Conservation (phyloP, 2,113 vertebrate genomes). For the Etia nguti region DNA sequence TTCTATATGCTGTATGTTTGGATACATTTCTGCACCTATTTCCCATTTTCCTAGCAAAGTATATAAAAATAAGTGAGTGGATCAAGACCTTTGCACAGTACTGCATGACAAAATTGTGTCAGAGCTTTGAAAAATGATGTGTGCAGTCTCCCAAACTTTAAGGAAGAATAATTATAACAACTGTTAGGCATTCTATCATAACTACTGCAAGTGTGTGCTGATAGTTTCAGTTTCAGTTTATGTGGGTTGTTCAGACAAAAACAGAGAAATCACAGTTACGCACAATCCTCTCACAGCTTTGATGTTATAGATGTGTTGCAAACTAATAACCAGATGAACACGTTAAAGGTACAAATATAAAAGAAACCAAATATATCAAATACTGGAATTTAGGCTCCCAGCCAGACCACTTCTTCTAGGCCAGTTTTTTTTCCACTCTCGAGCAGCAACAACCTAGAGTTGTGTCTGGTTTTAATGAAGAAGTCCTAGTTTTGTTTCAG, state of each 20-base stretch:
- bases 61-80: not conserved
- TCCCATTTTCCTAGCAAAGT: not conserved
- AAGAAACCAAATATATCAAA: not conserved
- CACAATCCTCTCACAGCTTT: not conserved
- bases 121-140: not conserved
- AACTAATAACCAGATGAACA: not conserved
- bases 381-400: not conserved
- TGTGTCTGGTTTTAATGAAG: constrained; percentile 71
- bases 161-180: not conserved
- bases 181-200: not conserved
- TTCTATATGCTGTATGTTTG: not conserved
- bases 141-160: not conserved
- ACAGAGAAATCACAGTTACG: constrained; percentile 2
- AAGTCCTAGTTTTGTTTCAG: constrained; percentile 55
- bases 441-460: constrained; percentile 10
- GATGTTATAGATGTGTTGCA: not conserved
- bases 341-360: not conserved
- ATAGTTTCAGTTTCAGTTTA: constrained; percentile 23
- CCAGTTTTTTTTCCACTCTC: constrained; percentile 9
- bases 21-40: not conserved
- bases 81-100: not conserved
- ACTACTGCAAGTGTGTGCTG: not conserved
- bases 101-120: not conserved
- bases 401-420: not conserved
- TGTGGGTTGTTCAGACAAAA: not conserved